These are phyloP conservation scores for Diphyllodes magnificus DNA, from an alignment of 2,113 vertebrate species.

Conservation along the genomic window DNA sequence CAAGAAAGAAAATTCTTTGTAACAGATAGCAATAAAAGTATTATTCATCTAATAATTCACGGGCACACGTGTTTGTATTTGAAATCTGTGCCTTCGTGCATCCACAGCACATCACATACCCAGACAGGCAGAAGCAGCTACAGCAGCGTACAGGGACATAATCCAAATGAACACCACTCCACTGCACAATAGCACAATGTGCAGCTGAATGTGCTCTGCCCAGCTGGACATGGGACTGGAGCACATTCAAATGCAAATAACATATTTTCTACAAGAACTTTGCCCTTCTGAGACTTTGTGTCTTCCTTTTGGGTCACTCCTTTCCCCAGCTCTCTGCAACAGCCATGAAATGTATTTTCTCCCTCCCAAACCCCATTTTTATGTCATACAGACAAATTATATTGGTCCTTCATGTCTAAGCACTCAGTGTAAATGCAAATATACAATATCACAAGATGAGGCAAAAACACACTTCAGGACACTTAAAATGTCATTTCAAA, in stretches of 20 bases:
- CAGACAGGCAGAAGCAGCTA: neutral
- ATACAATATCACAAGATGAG: neutral
- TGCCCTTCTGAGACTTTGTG: neutral
- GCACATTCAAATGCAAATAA: conserved; percentile 49
- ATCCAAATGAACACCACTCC: neutral
- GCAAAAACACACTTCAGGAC: neutral
- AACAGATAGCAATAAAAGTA: conserved; percentile 65
- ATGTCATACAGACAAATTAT: neutral
- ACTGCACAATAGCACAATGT: neutral
- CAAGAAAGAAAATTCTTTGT: conserved; percentile 57
- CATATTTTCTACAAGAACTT: neutral
- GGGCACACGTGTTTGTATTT: conserved; percentile 55
- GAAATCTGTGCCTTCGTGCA: neutral
- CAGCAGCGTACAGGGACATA: neutral
- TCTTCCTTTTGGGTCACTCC: neutral
- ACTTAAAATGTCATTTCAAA: neutral
- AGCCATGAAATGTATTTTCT: neutral
- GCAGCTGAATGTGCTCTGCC: neutral
- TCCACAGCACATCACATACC: neutral
- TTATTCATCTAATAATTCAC: conserved; percentile 67
- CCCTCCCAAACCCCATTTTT: neutral
- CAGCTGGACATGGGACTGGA: neutral
- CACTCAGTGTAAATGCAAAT: neutral
- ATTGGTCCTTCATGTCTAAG: neutral
- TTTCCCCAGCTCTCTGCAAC: neutral